These are phyloP conservation scores for Ornithorhynchus anatinus DNA, from an alignment of 2,113 vertebrate species.

Conservation along the genomic window DNA sequence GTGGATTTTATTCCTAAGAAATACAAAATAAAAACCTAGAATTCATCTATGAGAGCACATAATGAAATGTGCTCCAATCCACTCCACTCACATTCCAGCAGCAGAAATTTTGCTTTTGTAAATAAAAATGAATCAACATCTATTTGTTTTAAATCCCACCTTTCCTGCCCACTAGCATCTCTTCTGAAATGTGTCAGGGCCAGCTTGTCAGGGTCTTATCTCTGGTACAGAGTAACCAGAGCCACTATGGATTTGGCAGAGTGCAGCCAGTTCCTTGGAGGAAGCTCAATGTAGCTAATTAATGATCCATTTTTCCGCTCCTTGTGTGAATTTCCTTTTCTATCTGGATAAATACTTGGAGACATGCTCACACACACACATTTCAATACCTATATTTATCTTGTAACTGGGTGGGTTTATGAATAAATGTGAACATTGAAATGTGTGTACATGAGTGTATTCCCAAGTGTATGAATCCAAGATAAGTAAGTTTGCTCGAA, in stretches of 20 bases:
- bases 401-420: neutral
- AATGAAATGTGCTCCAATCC: constrained; percentile 11
- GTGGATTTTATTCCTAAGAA: constrained; percentile 23
- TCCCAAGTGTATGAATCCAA: constrained; percentile 42
- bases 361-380: constrained; percentile 45
- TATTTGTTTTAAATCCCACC: constrained; percentile 50
- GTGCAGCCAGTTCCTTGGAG: constrained; percentile 53
- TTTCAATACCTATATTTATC: constrained; percentile 26
- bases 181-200: constrained; percentile 55
- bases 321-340: constrained; percentile 61
- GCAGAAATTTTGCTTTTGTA: constrained; percentile 27
- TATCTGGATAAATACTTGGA: constrained; percentile 55
- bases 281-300: constrained; percentile 57
- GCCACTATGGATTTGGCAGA: constrained; percentile 64
- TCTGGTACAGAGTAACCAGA: constrained; percentile 56
- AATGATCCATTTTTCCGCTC: constrained; percentile 68
- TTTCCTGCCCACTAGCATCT: constrained; percentile 56
- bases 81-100: neutral
- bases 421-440: constrained; percentile 35
- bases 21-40: constrained; percentile 16
- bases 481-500: constrained; percentile 54
- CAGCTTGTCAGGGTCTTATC: too few relatives aligned
- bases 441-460: constrained; percentile 17
- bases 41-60: constrained; percentile 27
- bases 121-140: constrained; percentile 47